Base-by-base conservation (phyloP, 2,113 vertebrate species). In the Bufo gargarizans region DNA sequence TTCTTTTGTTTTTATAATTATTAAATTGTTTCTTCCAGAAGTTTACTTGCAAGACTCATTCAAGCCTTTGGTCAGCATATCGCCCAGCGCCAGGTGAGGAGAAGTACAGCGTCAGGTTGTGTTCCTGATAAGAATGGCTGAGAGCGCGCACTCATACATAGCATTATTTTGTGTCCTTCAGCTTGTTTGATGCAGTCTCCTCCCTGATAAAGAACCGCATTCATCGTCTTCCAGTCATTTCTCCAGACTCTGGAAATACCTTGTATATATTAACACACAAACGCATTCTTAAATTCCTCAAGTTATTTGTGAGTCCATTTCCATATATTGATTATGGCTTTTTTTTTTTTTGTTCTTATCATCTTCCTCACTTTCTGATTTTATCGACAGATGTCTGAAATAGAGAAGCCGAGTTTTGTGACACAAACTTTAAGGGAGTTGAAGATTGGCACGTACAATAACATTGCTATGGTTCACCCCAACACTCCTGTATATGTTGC, bases 251-350 rank as follows among this genome's bases (percentile, higher is more conserved):
- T 0, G 98, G 98, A 53, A 99, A 99, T 93, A 98, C 98, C 0
- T 94, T 99, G 81, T 99, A 99, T 91, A 99, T 99, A 89, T 96
- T 99, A 88, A 99, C 98, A n/a, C 98, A 99, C 93, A 99, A 99
- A 91, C 96, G 98, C 91, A 99, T 99, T 91, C 97, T 99, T 89
- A 99, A 99, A 92, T 99, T 99, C 92, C 96, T 99, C 90, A 99
- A 99, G 85, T 96, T 99, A 85, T 99, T 99, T 93, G 98, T 99
- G 91, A 97, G 98, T 96, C 50, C 77, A 53, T 14, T 22, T 55
- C 6, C 3, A 1, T 59, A 33, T 56, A 17, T 3, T 43, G n/a
- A 1, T 33, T 20, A 43, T 33, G 33, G 8, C 8, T 74, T n/a
- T 59, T 12, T 14, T 22, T 20, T 59, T 14, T 80, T 33, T 16